Conservation (phyloP, 2,888 invertebrate genomes). For the Troides oblongomaculatus region DNA sequence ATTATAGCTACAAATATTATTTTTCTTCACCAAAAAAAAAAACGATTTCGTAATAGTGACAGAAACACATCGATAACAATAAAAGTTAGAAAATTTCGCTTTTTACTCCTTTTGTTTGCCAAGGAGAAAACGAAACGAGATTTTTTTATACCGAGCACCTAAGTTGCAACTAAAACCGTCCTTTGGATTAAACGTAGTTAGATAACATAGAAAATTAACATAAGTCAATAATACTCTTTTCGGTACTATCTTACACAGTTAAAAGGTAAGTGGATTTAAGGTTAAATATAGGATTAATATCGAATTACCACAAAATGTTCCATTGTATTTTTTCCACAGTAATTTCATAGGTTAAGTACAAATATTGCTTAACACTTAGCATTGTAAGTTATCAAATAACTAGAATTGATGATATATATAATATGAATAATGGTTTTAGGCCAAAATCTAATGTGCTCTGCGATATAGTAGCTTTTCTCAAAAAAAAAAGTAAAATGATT, state of each 20-base stretch:
- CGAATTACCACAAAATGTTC: neutral
- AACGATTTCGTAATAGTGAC: too few species aligned
- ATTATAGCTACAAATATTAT: too few species aligned
- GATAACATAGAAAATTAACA: neutral
- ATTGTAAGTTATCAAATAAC: too few species aligned
- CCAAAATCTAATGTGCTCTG: too few species aligned
- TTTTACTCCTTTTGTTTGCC: neutral
- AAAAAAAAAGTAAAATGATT: too few species aligned
- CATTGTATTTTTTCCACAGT: neutral
- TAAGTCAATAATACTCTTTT: neutral
- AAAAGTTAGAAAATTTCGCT: too few species aligned
- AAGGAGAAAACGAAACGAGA: neutral
- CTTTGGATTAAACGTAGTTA: neutral
- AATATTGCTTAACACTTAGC: too few species aligned
- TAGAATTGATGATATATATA: too few species aligned
- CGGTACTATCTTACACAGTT: neutral
- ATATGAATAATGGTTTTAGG: too few species aligned
- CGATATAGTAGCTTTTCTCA: too few species aligned
- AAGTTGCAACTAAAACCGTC: neutral
- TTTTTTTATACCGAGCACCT: neutral
- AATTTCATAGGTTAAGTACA: neutral
- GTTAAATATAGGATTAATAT: neutral
- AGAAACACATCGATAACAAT: too few species aligned
- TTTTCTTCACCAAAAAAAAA: too few species aligned
- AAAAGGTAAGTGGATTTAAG: conserved; percentile 1